phyloP scores from a whole-genome alignment of 2,113 vertebrate genomes.

The Rhizomys pruinosus region DNA sequence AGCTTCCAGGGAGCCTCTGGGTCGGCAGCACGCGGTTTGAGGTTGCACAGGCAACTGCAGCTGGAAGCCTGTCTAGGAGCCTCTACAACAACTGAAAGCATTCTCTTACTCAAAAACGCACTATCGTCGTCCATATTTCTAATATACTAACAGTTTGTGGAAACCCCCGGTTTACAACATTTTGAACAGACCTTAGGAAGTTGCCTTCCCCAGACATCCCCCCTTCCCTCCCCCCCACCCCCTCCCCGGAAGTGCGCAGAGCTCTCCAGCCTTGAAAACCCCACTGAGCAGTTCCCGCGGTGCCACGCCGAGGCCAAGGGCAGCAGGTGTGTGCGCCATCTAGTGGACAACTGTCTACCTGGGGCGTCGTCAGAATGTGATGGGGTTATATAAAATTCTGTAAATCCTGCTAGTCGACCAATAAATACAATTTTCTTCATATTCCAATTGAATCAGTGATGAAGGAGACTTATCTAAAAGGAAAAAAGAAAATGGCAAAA shows the following conservation, averaged over 20 bases:
- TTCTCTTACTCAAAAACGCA: conserved; percentile 9
- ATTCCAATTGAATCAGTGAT: not conserved
- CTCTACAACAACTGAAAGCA: not conserved
- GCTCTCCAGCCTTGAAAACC: not conserved
- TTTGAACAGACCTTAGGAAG: not conserved
- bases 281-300: not conserved
- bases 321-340: conserved; percentile 77
- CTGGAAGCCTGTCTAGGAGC: not conserved
- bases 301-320: not conserved
- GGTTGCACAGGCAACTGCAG: not conserved
- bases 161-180: not conserved
- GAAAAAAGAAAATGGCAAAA: not conserved
- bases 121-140: fast-evolving
- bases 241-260: not conserved
- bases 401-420: not conserved
- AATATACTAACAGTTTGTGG: not conserved
- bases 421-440: not conserved
- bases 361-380: not conserved
- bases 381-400: not conserved
- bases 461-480: not conserved
- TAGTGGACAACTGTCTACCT: conserved; percentile 68
- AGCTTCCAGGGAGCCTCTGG: not conserved
- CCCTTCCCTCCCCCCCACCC: no score
- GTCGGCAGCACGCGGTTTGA: not conserved
- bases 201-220: no score